phyloP scores from a whole-genome alignment of 2,797 vertebrate genomes.

The Picus viridis region DNA sequence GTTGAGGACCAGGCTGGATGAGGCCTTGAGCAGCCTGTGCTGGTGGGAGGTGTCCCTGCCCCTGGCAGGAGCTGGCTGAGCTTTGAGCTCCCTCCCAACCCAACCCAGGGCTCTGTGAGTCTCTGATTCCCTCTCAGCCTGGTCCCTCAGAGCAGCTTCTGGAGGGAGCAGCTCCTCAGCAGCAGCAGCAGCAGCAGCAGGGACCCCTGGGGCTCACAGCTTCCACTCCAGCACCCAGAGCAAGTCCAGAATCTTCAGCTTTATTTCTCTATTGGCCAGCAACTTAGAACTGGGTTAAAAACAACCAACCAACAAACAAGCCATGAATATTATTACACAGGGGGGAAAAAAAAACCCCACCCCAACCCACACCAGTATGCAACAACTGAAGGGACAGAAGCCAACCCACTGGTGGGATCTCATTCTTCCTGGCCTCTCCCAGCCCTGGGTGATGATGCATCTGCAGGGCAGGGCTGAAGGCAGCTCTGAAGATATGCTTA shows the following conservation, averaged over 20 bases:
- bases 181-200: not conserved
- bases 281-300: slow-evolving; percentile 62
- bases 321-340: slow-evolving; percentile 41
- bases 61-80: too few relatives aligned
- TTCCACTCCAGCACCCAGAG: not conserved
- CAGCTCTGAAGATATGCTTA: slow-evolving; percentile 42
- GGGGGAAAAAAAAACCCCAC: slow-evolving; percentile 1
- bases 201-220: too few relatives aligned
- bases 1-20: too few relatives aligned
- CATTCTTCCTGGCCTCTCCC: slow-evolving; percentile 27
- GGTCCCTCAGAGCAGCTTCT: not conserved
- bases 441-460: not conserved
- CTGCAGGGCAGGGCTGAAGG: not conserved
- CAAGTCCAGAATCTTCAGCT: slow-evolving; percentile 50
- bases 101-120: too few relatives aligned
- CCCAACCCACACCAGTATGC: not conserved
- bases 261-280: slow-evolving; percentile 75
- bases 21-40: too few relatives aligned
- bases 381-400: slow-evolving; percentile 22
- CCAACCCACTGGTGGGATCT: not conserved
- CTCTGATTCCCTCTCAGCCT: not conserved
- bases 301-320: slow-evolving; percentile 17
- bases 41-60: too few relatives aligned
- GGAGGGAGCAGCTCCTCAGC: not conserved
- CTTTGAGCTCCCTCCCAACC: too few relatives aligned